Evolutionary conservation across 2,113 vertebrate species (phyloP).

Genomic region (Trogon melanurus): DNA sequence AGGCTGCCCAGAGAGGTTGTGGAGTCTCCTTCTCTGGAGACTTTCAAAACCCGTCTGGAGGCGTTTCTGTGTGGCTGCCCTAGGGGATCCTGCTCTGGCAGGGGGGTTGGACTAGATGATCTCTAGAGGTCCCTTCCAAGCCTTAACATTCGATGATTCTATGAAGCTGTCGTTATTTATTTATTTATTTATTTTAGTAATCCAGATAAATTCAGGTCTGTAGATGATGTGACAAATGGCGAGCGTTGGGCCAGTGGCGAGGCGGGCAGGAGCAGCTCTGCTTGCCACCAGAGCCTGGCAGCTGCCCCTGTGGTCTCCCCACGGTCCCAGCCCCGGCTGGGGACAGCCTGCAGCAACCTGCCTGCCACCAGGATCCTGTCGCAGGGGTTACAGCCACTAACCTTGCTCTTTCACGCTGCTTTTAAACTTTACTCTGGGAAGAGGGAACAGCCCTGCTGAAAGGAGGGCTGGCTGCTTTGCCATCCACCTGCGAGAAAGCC

Average conservation of each 20-base stretch:
- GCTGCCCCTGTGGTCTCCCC: slow-evolving; percentile 78
- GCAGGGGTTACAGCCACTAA: slow-evolving; percentile 25
- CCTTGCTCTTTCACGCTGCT: neutral
- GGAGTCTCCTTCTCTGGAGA: no score
- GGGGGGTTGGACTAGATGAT: no score
- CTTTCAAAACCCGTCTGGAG: no score
- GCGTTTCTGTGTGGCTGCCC: no score
- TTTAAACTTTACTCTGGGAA: neutral
- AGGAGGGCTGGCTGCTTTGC: neutral
- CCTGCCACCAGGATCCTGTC: slow-evolving; percentile 68
- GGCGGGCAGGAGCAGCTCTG: slow-evolving; percentile 80
- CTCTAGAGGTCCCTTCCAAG: no score
- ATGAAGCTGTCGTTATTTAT: neutral
- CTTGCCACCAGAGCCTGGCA: slow-evolving; percentile 85
- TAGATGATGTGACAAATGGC: slow-evolving; percentile 48
- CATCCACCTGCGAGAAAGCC: neutral
- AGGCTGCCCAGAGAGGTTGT: no score
- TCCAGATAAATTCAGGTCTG: neutral
- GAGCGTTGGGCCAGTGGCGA: slow-evolving; percentile 57
- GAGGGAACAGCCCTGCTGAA: neutral
- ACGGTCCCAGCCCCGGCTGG: slow-evolving; percentile 37
- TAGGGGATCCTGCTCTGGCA: no score
- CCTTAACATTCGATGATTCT: no score
- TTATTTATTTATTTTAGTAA: neutral
- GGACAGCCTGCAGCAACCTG: slow-evolving; percentile 41